Base-by-base conservation (phyloP, 2,888 invertebrate genomes). In the Nomada flava region DNA sequence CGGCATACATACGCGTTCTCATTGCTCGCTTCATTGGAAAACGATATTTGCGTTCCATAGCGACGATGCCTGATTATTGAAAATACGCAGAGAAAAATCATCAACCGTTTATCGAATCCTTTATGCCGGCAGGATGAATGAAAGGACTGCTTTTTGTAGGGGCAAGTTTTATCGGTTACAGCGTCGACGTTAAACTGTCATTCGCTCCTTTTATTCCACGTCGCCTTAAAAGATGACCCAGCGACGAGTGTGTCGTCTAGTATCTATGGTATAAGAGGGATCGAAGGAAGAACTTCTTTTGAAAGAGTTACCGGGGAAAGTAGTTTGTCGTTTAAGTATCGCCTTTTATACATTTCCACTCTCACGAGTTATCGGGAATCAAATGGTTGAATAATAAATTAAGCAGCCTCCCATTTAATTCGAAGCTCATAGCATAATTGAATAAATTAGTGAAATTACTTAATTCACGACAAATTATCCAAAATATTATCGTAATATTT, bases 41-140 rank as follows among this genome's bases (percentile, higher is more conserved):
- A 53, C 76, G 82, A 83, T 83, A 83, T 83, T 82, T 83, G 82
- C 75, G 77, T 83, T 67, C 71, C 60, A 15, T 20, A 20, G 65
- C 44, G 11, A 26, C 53, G 44, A 76, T 52, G 72, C 53, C 59
- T 70, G 59, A 74, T 82, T 81, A 77, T 83, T 74, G 82, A 50
- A 47, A 82, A 70, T 71, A 77, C 18, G 23, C 47, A 52, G 60
- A 62, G 20, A 74, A 74, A 74, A 82, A 77, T 82, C 74, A 20
- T 29, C 70, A 26, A 62, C 59, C 73, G 70, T 74, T 73, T 81
- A 81, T 81, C 83, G 70, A 60, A 76, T 73, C 44, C 72, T 64
- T 73, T 78, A 69, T 64, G 36, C 44, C 23, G 64, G 80, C 80
- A 52, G 57, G 11, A 68, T 50, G 62, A 72, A 69, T 62, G 59